Conservation (phyloP, 2,113 vertebrate species). For the Columbina picui region DNA sequence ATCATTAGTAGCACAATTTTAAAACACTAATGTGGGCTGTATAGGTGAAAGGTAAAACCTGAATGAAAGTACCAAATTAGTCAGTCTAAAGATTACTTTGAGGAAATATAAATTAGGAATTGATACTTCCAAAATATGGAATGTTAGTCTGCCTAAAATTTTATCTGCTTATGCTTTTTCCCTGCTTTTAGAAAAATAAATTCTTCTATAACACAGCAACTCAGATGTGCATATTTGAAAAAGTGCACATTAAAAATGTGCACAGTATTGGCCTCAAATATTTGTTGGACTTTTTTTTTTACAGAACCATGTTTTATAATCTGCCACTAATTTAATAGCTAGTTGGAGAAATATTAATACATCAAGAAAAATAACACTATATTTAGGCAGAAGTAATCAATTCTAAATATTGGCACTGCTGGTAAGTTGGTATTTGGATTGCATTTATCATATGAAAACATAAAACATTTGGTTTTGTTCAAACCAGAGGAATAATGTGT, state of each 20-base stretch:
- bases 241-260: neutral
- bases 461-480: neutral
- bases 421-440: neutral
- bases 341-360: neutral
- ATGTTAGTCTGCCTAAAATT: neutral
- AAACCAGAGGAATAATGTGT: neutral
- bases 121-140: neutral
- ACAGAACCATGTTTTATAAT: neutral
- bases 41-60: conserved; percentile 34
- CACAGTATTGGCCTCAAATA: neutral
- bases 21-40: neutral
- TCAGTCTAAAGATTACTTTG: conserved; percentile 24
- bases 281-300: neutral
- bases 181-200: neutral
- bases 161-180: neutral
- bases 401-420: conserved; percentile 1
- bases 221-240: neutral
- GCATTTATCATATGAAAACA: neutral
- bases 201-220: neutral
- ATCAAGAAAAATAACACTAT: neutral
- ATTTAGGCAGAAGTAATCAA: neutral
- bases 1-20: conserved; percentile 15
- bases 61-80: neutral
- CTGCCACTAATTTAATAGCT: neutral
- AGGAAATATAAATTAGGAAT: conserved; percentile 50